Evolutionary conservation across 2,113 vertebrate species (phyloP), one percentile per base, ranked within the genome.

Genomic region (Austrofundulus limnaeus): DNA sequence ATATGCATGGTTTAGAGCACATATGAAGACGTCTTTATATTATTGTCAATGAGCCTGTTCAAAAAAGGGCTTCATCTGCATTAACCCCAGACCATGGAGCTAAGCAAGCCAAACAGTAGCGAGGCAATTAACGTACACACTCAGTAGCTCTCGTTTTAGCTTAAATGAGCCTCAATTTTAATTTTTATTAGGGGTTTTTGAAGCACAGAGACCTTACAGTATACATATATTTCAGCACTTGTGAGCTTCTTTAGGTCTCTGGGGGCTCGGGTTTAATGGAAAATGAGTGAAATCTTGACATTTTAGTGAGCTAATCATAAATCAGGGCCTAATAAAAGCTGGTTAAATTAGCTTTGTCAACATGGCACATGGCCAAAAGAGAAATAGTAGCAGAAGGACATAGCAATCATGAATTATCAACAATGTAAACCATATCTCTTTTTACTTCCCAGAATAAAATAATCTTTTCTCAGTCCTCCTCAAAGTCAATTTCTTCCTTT

Each of bases 341-440:
- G 85, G 90, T 91, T 87, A 86, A 90, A 86, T 89, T 83, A 88
- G 83, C 82, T 81, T 67, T 86, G 85, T 91, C 87, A 91, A 92
- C 88, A 89, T 75, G 78, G 80, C 80, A 61, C 73, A 69, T 6
- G 70, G 81, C 77, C 70, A 52, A 79, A 70, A 19, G 55, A 55
- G 61, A 65, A 57, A 45, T 62, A 52, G 61, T 56, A 53, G 49
- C 34, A 14, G 39, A 49, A 53, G 56, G 46, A 68, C 3, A 16
- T 62, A 51, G 10, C 2, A 19, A 62, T 80, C 78, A 81, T 82
- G 78, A 86, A 83, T 80, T 51, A 80, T 43, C 39, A 54, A 69
- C 65, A 72, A 76, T 83, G 67, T 74, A 34, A 21, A 62, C 56
- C 41, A 60, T 21, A 43, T 64, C 72, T 70, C 71, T 23, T 51